These are phyloP conservation scores for Teleogryllus occipitalis DNA, from an alignment of 1,140 invertebrate genomes.

Conservation along the genomic window DNA sequence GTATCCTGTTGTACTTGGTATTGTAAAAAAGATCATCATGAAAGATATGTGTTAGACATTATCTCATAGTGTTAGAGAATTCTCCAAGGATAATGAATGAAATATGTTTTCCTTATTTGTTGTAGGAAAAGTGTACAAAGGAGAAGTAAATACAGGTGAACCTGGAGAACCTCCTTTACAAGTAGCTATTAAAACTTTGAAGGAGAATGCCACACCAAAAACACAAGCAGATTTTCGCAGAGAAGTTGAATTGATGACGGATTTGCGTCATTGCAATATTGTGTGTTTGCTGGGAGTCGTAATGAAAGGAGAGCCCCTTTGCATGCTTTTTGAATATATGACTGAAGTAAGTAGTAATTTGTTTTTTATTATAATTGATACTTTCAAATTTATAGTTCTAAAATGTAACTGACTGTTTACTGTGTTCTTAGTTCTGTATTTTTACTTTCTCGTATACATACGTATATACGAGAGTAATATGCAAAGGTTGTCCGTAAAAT, in stretches of 20 bases:
- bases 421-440: no score
- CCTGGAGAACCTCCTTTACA: constrained; percentile 51
- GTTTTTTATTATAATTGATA: background rate
- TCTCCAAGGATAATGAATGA: no score
- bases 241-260: constrained; percentile 86
- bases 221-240: constrained; percentile 85
- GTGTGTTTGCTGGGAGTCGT: constrained; percentile 90
- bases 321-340: constrained; percentile 97
- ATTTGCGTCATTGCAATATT: constrained; percentile 90
- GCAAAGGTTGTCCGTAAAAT: no score
- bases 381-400: background rate
- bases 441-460: no score
- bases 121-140: constrained; percentile 82
- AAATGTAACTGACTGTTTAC: no score
- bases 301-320: constrained; percentile 82
- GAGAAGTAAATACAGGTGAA: constrained; percentile 64
- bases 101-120: no score
- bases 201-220: constrained; percentile 85
- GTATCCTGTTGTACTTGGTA: no score
- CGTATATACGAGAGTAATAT: no score
- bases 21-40: no score
- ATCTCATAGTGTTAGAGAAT: no score
- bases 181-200: constrained; percentile 90
- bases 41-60: no score
- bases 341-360: constrained; percentile 41